Conservation (phyloP, 2,113 vertebrate genomes). For the Trinectes maculatus region DNA sequence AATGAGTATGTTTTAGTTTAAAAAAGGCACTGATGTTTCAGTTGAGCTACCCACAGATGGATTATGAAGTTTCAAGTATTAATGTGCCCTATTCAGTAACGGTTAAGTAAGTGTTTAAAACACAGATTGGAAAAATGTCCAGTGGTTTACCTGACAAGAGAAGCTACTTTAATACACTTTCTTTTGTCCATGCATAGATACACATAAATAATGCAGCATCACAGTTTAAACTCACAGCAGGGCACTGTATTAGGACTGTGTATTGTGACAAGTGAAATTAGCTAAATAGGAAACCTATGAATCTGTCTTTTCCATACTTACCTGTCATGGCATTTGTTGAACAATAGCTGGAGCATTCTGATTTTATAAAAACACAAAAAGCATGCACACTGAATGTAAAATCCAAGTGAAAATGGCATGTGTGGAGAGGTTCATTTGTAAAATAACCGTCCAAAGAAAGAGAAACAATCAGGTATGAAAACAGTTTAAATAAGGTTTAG, state of each 20-base stretch:
- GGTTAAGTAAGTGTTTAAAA: constrained; percentile 2
- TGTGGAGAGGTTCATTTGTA: not conserved
- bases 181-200: constrained; percentile 4
- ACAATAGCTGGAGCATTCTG: not conserved
- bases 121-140: not conserved
- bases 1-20: not conserved
- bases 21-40: not conserved
- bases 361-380: not conserved
- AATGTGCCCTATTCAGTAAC: constrained; percentile 22
- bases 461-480: not conserved
- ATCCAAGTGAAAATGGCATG: not conserved
- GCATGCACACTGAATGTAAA: not conserved
- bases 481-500: not conserved
- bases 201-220: not conserved
- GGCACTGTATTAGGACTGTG: too few relatives aligned
- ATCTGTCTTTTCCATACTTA: not conserved
- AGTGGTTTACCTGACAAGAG: not conserved
- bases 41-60: constrained; percentile 1
- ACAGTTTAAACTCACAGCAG: not conserved
- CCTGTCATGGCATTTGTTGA: not conserved
- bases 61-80: constrained; percentile 48
- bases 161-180: constrained; percentile 10
- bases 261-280: not conserved
- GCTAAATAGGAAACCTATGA: not conserved
- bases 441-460: not conserved